Conservation (phyloP, 2,113 vertebrate genomes). For the Tragelaphus buxtoni region DNA sequence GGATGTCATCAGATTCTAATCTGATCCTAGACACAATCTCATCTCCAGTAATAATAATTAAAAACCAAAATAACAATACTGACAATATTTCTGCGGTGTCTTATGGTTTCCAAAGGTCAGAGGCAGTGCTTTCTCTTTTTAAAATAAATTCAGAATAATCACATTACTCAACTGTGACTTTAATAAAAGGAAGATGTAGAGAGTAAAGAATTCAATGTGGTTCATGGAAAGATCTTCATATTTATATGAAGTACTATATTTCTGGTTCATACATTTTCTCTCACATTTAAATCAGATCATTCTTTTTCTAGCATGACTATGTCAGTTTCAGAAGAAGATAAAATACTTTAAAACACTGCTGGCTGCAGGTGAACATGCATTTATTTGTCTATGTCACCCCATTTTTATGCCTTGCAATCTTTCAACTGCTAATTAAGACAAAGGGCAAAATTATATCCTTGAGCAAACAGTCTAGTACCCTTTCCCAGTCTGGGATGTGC, state of each 20-base stretch:
- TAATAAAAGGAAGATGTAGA: neutral
- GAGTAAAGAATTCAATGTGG: neutral
- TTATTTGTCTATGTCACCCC: constrained; percentile 27
- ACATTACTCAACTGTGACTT: neutral
- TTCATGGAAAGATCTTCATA: neutral
- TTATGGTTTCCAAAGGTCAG: constrained; percentile 25
- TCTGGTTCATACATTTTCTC: neutral
- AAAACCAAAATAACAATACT: neutral
- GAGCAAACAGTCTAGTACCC: constrained; percentile 16
- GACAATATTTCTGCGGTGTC: neutral
- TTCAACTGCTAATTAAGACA: constrained; percentile 58
- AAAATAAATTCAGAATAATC: constrained; percentile 20
- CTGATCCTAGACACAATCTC: neutral
- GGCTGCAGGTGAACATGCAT: constrained; percentile 32
- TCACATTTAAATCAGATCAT: neutral
- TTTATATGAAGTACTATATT: neutral
- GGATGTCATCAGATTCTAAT: neutral
- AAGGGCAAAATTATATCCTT: constrained; percentile 40
- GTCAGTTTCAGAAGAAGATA: neutral
- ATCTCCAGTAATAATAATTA: neutral
- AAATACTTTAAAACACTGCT: constrained; percentile 18
- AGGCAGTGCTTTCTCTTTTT: neutral
- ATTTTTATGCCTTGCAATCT: constrained; percentile 10
- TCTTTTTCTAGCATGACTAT: neutral
- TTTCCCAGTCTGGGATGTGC: constrained; percentile 38